A percentile compares a stretch with the other conserved stretches of the same genome.
These are phyloP conservation scores for Muricea muricata DNA, from an alignment of 92 coral and sea anemone genomes.

Conservation along the genomic window DNA sequence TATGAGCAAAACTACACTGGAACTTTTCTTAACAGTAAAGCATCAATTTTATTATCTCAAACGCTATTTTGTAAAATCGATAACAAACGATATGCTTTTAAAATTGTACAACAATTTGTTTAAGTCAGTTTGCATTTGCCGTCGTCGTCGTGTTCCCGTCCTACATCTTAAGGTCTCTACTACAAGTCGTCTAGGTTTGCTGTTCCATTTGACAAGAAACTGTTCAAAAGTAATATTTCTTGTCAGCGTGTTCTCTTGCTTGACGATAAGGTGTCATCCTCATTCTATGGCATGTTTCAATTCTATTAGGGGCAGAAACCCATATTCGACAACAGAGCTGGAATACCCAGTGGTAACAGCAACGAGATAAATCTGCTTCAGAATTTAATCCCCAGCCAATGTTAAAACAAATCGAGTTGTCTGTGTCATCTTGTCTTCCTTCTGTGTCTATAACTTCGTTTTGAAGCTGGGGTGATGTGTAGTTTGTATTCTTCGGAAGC, in stretches of 20 bases:
- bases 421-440: slow-evolving; percentile 11
- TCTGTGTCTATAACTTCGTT: neutral
- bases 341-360: slow-evolving; percentile 7
- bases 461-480: neutral
- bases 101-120: too few relatives aligned
- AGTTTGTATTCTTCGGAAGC: neutral
- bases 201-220: slow-evolving; percentile 33
- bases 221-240: slow-evolving; percentile 34
- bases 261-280: slow-evolving; percentile 21
- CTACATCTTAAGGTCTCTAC: too few relatives aligned
- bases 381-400: slow-evolving; percentile 30
- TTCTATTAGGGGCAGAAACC: slow-evolving; percentile 10
- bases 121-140: too few relatives aligned
- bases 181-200: slow-evolving; percentile 22
- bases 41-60: too few relatives aligned
- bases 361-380: neutral
- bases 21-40: too few relatives aligned
- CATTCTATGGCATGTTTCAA: slow-evolving; percentile 25
- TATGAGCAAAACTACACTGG: too few relatives aligned
- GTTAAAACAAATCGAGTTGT: slow-evolving; percentile 8
- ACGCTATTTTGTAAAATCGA: too few relatives aligned
- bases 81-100: too few relatives aligned
- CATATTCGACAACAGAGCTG: neutral
- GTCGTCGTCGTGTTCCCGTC: too few relatives aligned
- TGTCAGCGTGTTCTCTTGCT: slow-evolving; percentile 19